Base-by-base conservation (phyloP, 2,797 vertebrate species). In the Hoplostethus mediterraneus region DNA sequence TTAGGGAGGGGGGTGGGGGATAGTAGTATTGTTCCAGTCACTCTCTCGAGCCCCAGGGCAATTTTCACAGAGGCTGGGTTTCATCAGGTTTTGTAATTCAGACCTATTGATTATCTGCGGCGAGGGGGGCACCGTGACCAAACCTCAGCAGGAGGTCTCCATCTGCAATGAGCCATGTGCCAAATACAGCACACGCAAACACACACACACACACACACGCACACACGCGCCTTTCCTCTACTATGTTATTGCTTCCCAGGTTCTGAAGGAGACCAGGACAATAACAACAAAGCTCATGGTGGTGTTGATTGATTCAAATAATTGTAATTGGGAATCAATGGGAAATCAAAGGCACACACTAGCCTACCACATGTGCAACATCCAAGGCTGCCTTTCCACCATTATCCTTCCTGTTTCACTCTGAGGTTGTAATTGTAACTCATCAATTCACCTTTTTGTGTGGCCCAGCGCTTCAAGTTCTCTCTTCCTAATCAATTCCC, bases 51-150 rank as follows among this genome's bases (percentile, higher is more conserved):
- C 53, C 73, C 83, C 71, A 53, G 74, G 31, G 62, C 87, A 87
- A 84, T 91, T 90, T 91, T 91, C 87, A 90, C 75, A 25, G 74
- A 75, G 74, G 71, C 87, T 85, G 79, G 66, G 70, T 85, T 87
- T 89, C 85, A 90, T 91, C 87, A 84, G 90, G 80, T 82, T 90
- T 88, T 80, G 79, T 93, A 90, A 90, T 92, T 91, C 83, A 90
- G 87, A 86, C 75, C 75, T 90, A 92, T 93, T 90, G 93, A 93
- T 94, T 91, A 91, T 86, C 86, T 80, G 67, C 82, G 85, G 74
- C 77, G 81, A 78, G 25, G 67, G 68, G 79, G 72, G 65, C 79
- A 75, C 79, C 62, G 75, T 88, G 90, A 89, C 90, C 87, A 89
- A 90, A 80, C 79, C 86, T 89, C 85, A 82, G 88, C 87, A 86